Evolutionary conservation across 1,140 invertebrate genomes (phyloP).

Genomic region (Danaus plexippus): DNA sequence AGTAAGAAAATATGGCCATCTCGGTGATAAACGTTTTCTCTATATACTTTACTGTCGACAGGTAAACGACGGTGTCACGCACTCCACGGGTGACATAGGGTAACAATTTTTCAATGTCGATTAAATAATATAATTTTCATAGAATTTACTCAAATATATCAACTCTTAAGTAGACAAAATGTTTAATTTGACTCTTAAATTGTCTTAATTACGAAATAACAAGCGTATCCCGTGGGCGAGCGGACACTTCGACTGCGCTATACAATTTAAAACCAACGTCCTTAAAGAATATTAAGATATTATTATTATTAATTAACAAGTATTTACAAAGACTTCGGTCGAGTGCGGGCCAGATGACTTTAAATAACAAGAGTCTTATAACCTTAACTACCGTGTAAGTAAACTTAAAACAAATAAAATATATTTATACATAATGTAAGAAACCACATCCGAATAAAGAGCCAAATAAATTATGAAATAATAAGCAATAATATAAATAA

Average conservation of each 20-base stretch:
- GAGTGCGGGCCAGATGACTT: no score
- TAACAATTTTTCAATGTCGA: no score
- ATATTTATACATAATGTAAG: background rate
- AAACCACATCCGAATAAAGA: conserved; percentile 7
- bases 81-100: background rate
- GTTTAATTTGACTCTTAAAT: no score
- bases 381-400: no score
- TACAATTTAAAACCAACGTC: conserved; percentile 7
- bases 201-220: no score
- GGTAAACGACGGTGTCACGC: background rate
- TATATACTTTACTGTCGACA: conserved; percentile 11
- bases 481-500: conserved; percentile 25
- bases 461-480: conserved; percentile 1
- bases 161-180: no score
- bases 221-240: no score
- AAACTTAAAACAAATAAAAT: conserved; percentile 3
- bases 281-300: conserved; percentile 7
- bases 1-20: conserved; percentile 37
- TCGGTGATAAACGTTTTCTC: conserved; percentile 15
- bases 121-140: no score
- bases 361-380: no score
- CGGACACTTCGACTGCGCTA: background rate
- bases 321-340: no score
- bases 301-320: conserved; percentile 15
- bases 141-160: no score